Evolutionary conservation across 2,797 vertebrate genomes (phyloP).

Genomic region (Acrossocheilus wenchowensis): DNA sequence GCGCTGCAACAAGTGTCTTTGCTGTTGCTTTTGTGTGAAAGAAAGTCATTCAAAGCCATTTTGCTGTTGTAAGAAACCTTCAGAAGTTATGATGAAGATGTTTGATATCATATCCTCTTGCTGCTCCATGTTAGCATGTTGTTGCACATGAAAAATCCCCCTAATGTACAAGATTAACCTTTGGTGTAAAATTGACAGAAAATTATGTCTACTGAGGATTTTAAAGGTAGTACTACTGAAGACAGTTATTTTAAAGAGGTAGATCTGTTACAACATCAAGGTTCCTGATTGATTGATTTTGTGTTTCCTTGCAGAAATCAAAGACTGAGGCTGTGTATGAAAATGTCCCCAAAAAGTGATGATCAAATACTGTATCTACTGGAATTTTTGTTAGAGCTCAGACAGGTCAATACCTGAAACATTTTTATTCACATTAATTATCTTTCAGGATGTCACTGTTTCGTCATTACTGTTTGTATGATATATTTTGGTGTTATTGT

Average conservation of each 20-base stretch:
- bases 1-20: background rate
- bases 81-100: background rate
- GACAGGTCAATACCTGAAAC: too few species aligned
- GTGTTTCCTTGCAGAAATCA: background rate
- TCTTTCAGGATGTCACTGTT: too few species aligned
- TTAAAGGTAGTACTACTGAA: background rate
- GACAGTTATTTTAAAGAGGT: background rate
- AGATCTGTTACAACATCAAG: background rate
- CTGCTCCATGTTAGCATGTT: too few species aligned
- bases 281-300: background rate
- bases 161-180: too few species aligned
- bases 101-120: background rate
- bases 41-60: background rate
- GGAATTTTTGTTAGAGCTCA: too few species aligned
- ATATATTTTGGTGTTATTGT: too few species aligned
- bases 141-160: too few species aligned
- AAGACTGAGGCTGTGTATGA: too few species aligned
- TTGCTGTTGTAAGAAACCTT: background rate
- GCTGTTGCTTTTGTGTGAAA: background rate
- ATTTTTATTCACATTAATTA: too few species aligned
- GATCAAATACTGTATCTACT: too few species aligned
- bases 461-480: too few species aligned
- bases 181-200: background rate
- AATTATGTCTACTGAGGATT: background rate
- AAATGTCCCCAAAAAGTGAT: too few species aligned